phyloP scores from a whole-genome alignment of 2,113 vertebrate genomes.

The Campylomormyrus tamandua region DNA sequence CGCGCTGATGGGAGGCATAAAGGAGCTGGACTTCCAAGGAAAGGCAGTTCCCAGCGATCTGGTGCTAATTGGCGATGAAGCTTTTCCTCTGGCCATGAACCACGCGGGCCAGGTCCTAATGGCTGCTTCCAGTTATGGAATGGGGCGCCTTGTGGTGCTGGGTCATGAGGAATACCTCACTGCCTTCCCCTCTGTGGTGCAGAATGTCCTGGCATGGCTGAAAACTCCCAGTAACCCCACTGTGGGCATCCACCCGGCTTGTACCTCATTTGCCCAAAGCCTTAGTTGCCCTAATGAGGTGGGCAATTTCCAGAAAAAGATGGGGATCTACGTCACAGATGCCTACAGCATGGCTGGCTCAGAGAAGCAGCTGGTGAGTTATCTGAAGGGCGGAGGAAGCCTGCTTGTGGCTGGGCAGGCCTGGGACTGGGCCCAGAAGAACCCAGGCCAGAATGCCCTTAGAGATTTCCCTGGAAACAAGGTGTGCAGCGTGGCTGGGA shows the following conservation, averaged over 20 bases:
- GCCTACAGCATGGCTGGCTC: conserved; percentile 55
- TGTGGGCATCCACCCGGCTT: conserved; percentile 56
- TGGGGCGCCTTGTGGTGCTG: conserved; percentile 70
- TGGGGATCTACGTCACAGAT: conserved; percentile 64
- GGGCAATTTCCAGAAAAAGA: conserved; percentile 35
- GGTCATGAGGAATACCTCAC: conserved; percentile 71
- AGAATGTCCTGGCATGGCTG: conserved; percentile 75
- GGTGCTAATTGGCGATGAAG: conserved; percentile 52
- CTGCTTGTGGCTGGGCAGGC: conserved; percentile 77
- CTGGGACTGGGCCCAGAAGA: conserved; percentile 63
- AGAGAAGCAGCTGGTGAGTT: conserved; percentile 56
- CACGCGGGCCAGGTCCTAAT: conserved; percentile 54
- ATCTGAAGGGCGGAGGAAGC: conserved; percentile 71
- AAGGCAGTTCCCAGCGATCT: conserved; percentile 44
- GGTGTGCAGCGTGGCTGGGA: conserved; percentile 71
- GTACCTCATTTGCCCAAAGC: conserved; percentile 50
- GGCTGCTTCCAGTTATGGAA: conserved; percentile 63
- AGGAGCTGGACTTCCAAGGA: conserved; percentile 46
- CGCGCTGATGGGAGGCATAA: conserved; percentile 47
- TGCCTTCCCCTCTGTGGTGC: conserved; percentile 58
- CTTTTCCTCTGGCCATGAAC: conserved; percentile 63
- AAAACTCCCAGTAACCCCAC: conserved; percentile 46
- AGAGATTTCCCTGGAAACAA: conserved; percentile 73
- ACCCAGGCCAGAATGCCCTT: conserved; percentile 61
- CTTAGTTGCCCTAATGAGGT: conserved; percentile 41